Percentiles rank a stretch among this genome's conserved stretches.
Conservation (phyloP, 1,140 invertebrate genomes). For the Metopolophium dirhodum region DNA sequence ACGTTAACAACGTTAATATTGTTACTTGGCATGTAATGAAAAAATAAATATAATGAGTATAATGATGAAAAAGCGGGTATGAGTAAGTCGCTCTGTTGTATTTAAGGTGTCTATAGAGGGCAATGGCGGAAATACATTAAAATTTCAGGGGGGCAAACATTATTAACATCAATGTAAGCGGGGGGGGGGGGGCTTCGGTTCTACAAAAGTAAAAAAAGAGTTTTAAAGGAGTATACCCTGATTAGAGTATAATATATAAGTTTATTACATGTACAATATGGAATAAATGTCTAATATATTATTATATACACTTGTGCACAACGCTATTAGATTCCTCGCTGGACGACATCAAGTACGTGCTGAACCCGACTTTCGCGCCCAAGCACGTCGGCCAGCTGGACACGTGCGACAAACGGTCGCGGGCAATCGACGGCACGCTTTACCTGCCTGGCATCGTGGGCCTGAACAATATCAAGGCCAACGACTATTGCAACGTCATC, state of each 20-base stretch:
- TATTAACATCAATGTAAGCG: too few species aligned
- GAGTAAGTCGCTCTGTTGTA: too few species aligned
- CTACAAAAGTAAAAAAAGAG: too few species aligned
- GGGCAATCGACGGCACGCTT: slow-evolving; percentile 95
- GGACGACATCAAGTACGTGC: slow-evolving; percentile 98
- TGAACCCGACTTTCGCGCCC: slow-evolving; percentile 94
- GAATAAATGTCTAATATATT: too few species aligned
- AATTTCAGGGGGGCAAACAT: too few species aligned
- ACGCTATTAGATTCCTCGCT: slow-evolving; percentile 86
- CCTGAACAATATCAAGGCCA: slow-evolving; percentile 98
- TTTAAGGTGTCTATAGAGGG: too few species aligned
- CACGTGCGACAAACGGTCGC: slow-evolving; percentile 81
- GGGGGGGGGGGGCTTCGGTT: too few species aligned
- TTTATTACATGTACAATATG: background rate
- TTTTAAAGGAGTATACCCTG: background rate
- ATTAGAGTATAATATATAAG: background rate
- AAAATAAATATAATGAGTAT: too few species aligned
- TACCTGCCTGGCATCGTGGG: slow-evolving; percentile 97
- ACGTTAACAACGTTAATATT: too few species aligned
- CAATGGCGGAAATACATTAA: too few species aligned
- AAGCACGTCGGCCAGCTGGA: slow-evolving; percentile 84
- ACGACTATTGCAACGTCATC: slow-evolving; percentile 99
- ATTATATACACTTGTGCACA: background rate
- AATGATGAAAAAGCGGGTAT: too few species aligned
- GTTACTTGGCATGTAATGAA: too few species aligned